Evolutionary conservation across 1,140 invertebrate species (phyloP).

Genomic region (Calycopis cecrops): DNA sequence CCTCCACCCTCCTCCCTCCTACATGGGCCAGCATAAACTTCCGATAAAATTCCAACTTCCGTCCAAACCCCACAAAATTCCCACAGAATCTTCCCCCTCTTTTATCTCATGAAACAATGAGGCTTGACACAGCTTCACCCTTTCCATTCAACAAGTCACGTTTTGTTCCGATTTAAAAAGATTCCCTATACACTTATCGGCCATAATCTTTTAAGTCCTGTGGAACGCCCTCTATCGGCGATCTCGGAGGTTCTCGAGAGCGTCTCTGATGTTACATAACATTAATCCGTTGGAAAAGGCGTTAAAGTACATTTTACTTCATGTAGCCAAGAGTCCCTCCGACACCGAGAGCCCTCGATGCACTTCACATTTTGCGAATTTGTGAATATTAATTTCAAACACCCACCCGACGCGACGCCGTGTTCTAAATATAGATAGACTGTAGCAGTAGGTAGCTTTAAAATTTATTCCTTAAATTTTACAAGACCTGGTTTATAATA

Average conservation of each 20-base stretch:
- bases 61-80: too few species aligned
- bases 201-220: not conserved
- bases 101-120: too few species aligned
- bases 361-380: not conserved
- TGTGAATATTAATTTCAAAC: not conserved
- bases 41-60: too few species aligned
- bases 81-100: too few species aligned
- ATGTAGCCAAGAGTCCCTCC: not conserved
- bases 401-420: not conserved
- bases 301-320: not conserved
- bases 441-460: too few species aligned
- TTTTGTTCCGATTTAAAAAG: constrained; percentile 3
- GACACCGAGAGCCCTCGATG: not conserved
- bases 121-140: too few species aligned
- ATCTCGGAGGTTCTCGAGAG: constrained; percentile 2
- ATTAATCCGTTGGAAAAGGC: not conserved
- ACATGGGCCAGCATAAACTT: too few species aligned
- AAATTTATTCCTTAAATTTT: too few species aligned
- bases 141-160: not conserved
- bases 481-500: too few species aligned
- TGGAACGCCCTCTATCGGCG: not conserved
- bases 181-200: not conserved
- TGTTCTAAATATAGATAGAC: too few species aligned
- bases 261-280: not conserved
- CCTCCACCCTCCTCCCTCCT: too few species aligned